phyloP scores from a whole-genome alignment of 2,797 vertebrate species.

The Anguilla megastoma region DNA sequence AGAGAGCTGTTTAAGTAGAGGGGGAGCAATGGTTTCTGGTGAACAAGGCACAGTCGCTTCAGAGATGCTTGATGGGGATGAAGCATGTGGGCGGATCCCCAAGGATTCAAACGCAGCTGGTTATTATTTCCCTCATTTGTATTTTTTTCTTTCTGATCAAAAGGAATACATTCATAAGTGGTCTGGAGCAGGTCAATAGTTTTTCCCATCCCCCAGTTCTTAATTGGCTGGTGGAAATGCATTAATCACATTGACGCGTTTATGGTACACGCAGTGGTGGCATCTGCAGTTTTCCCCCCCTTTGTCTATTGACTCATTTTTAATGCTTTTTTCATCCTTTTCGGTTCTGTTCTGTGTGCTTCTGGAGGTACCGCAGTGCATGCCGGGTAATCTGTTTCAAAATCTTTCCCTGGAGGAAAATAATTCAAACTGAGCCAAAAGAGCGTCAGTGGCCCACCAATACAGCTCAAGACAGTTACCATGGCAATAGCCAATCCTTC shows the following conservation, averaged over 20 bases:
- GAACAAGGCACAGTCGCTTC: slow-evolving; percentile 1
- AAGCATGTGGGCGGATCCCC: slow-evolving; percentile 35
- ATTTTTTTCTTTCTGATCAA: slow-evolving; percentile 39
- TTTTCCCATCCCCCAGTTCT: slow-evolving; percentile 34
- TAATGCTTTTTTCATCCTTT: slow-evolving; percentile 26
- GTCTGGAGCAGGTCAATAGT: slow-evolving; percentile 31
- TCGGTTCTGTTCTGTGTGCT: slow-evolving; percentile 17
- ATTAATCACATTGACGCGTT: slow-evolving; percentile 38
- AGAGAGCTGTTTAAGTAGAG: slow-evolving; percentile 18
- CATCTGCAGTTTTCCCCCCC: slow-evolving; percentile 8
- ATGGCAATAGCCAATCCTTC: slow-evolving; percentile 55
- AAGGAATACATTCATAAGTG: slow-evolving; percentile 44
- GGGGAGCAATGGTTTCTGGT: slow-evolving; percentile 15
- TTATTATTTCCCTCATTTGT: slow-evolving; percentile 36
- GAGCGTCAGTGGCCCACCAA: slow-evolving; percentile 55
- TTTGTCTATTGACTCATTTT: slow-evolving; percentile 16
- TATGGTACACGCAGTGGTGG: slow-evolving; percentile 28
- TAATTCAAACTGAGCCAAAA: slow-evolving; percentile 44
- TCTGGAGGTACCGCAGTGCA: slow-evolving; percentile 32
- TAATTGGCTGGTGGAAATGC: slow-evolving; percentile 45
- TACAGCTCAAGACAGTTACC: slow-evolving; percentile 55
- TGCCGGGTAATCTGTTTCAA: slow-evolving; percentile 52
- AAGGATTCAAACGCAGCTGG: slow-evolving; percentile 53
- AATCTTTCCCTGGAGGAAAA: slow-evolving; percentile 56
- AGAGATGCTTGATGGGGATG: slow-evolving; percentile 34